Percentiles rank a stretch among this genome's conserved stretches.
Evolutionary conservation across 2,113 vertebrate species (phyloP).

Genomic region (Ellobius talpinus): DNA sequence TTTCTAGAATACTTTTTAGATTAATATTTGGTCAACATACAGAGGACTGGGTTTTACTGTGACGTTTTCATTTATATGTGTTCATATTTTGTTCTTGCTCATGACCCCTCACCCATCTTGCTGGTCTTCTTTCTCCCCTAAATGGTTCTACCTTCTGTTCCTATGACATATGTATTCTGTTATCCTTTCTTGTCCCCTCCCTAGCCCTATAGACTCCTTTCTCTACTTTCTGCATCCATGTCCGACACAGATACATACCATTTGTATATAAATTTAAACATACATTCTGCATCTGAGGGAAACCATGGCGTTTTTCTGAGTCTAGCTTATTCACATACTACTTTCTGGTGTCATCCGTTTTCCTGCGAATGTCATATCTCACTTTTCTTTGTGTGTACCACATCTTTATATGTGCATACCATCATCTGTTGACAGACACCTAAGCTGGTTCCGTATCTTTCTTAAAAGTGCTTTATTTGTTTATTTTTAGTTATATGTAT

Average conservation of each 20-base stretch:
- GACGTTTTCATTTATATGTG: neutral
- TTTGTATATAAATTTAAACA: neutral
- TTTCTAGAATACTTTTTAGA: neutral
- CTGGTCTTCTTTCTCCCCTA: neutral
- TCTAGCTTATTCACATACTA: neutral
- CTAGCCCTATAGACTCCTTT: neutral
- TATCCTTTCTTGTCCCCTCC: neutral
- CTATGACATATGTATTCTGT: neutral
- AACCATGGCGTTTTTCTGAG: neutral
- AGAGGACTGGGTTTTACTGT: neutral
- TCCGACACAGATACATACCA: neutral
- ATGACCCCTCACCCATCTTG: no score
- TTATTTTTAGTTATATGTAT: neutral
- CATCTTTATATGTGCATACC: neutral
- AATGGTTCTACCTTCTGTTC: neutral
- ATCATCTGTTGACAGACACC: neutral
- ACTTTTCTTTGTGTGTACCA: no score
- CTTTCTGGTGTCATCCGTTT: neutral
- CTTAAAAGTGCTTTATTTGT: neutral
- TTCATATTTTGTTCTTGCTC: neutral
- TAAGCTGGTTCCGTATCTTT: neutral
- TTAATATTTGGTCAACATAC: neutral
- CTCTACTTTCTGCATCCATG: neutral
- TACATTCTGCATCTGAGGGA: neutral
- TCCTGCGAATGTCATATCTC: neutral